Base-by-base conservation (phyloP, 1,140 invertebrate genomes). In the Bursaphelenchus mucronatus region DNA sequence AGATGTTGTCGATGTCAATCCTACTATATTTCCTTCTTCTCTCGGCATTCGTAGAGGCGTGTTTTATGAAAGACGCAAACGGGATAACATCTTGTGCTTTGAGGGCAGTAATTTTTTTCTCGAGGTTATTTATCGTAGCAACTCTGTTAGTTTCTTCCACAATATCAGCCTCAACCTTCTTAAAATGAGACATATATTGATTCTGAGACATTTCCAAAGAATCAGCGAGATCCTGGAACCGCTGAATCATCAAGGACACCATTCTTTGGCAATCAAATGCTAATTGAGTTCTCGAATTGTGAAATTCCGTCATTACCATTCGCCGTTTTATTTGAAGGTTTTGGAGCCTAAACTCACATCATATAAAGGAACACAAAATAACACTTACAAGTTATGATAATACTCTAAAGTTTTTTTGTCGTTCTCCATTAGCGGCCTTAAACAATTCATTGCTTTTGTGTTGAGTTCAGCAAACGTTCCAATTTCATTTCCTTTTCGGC, bases 361-460 rank as follows among this genome's bases (percentile, higher is more conserved):
- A 59, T 2, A n/a, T n/a, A 30, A 54, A n/a, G 3, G 40, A 54
- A 30, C 8, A 30, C 2, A n/a, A 11, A n/a, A 30, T 49, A 40
- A 30, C 40, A 45, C 41, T 59, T 59, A 59, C 57, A 41, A 6
- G 13, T 59, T 59, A 39, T 59, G 57, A 39, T 59, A 59, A 11
- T 59, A 11, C 10, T 11, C 47, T 39, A 17, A 59, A 44, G 2
- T 30, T 44, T 59, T 59, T 8, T 39, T 13, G 57, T 59, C 57
- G 7, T 59, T 59, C 11, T 59, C 40, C 0, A 44, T 44, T n/a
- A 59, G 41, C 13, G 21, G 13, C 11, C 10, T 40, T 44, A 59
- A 44, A 39, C 13, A 43, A 11, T 17, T 39, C 2, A 50, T 17
- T 50, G 57, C 11, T 19, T 50, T 39, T 17, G 11, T n/a, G 40